Evolutionary conservation across 2,113 vertebrate genomes (phyloP), one percentile per base, ranked within the genome.

Genomic region (Microtus pennsylvanicus): DNA sequence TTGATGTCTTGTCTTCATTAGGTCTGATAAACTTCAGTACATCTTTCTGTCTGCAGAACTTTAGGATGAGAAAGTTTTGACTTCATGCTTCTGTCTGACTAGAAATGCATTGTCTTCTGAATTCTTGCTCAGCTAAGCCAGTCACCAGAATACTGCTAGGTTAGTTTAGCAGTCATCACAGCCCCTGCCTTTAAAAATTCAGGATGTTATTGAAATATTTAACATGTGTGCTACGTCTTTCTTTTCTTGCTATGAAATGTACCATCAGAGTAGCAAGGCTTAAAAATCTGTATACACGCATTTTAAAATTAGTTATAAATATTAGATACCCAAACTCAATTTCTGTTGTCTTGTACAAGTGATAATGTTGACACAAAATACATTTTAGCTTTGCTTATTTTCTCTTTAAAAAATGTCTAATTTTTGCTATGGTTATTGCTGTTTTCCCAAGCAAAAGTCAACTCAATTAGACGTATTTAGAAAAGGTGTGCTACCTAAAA

Each of bases 141-240:
- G 75, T 85, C n/a, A 67, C 63, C 2, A 22, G 30, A 93, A 72
- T 33, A 33, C 47, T 72, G 4, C 3, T 91, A 70, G 70, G 65
- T 80, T 94, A 93, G 52, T 52, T 96, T 95, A 93, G 91, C 19
- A 74, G 10, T 58, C 69, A 67, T 93, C 52, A 67, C 17, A 94
- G 52, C 3, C 0, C 9, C 63, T 5, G 2, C 42, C 45, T 86
- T 97, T 96, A 94, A 95, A 96, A 83, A 96, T 96, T 94, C 38
- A 97, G n/a, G 22, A 38, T 3, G 0, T 70, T 89, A 7, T 78
- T 97, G 47, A 97, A 97, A 97, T 91, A 93, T 95, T 97, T 96
- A 97, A 88, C 74, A 89, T 82, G 58, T 76, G 58, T 70, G 3
- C 45, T 91, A 22, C 58, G 76, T 91, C 55, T 67, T 91, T 3